Base-by-base conservation (phyloP, 2,113 vertebrate genomes). In the Carassius auratus region DNA sequence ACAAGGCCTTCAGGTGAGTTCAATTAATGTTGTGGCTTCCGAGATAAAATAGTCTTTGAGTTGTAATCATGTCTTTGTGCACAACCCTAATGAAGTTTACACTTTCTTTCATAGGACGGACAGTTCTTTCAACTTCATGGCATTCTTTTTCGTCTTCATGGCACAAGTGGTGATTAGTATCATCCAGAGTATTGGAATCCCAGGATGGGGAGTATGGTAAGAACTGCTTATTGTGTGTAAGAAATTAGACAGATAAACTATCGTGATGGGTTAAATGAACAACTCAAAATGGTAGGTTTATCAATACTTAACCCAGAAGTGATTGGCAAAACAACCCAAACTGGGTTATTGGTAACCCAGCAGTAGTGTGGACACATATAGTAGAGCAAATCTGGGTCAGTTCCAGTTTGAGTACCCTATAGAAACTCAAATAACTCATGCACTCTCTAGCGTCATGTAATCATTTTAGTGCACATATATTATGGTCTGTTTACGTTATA, bases 61-160 rank as follows among this genome's bases (percentile, higher is more conserved):
- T 33, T 50, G 13, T 14, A 48, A 48, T 48, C n/a, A 15, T 64
- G 59, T 48, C 14, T 2, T n/a, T 52, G 13, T n/a, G 45, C 4
- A 9, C 30, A 48, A n/a, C 6, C 8, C 1, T 71, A 71, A 85
- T 19, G 68, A 17, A 71, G 68, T 71, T 12, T 61, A 52, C 36
- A 21, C 9, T 73, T 48, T 74, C 17, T 88, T 1, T 82, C 85
- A 64, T 93, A 99, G 98, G 96, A 97, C 97, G 3, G 98, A 99
- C 95, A 99, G 98, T 85, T 99, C 98, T 79, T 99, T 99, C 94
- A 99, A 98, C 93, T 99, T 98, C 91, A 99, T 99, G 98, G 96
- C 97, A 0, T 99, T 99, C 94, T 99, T 99, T 95, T 99, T 99
- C 93, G 97, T 97, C 84, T 99, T 99, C 92, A 97, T 98, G 97